These are phyloP conservation scores for Caenorhabditis macrosperma DNA, from an alignment of 2,888 invertebrate genomes.

Conservation along the genomic window DNA sequence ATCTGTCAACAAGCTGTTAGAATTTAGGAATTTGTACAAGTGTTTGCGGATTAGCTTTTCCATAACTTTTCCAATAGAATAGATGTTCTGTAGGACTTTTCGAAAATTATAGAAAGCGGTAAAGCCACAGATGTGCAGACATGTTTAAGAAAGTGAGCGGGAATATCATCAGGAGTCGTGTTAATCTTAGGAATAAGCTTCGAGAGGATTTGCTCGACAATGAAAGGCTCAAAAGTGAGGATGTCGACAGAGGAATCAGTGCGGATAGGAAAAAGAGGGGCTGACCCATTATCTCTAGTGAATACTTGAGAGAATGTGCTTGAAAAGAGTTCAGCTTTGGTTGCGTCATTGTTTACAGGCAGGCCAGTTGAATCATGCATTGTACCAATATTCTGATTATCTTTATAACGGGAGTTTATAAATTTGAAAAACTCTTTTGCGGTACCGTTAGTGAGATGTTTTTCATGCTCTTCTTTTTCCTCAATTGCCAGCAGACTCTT, in stretches of 20 bases:
- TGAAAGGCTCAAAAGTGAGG: background rate
- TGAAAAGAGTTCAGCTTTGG: background rate
- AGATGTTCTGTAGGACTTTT: background rate
- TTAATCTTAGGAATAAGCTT: background rate
- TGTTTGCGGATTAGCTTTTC: no score
- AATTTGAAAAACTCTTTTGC: slow-evolving; percentile 11
- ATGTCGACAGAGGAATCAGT: background rate
- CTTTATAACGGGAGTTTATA: slow-evolving; percentile 7
- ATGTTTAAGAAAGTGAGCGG: slow-evolving; percentile 2
- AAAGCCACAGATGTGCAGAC: background rate
- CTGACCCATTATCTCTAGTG: background rate
- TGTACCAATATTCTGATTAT: background rate
- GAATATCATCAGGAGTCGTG: background rate
- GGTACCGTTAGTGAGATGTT: background rate
- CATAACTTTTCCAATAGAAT: no score
- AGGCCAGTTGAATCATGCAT: background rate
- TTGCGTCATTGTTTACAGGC: background rate
- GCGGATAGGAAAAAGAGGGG: background rate
- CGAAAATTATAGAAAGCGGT: background rate
- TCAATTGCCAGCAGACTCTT: background rate
- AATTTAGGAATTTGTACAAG: no score
- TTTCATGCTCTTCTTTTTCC: background rate
- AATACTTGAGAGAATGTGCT: background rate
- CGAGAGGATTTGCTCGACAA: background rate
- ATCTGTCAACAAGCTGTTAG: no score